A percentile compares a stretch with the other conserved stretches of the same genome.
phyloP scores from a whole-genome alignment of 1,140 invertebrate species.

The Drosophila mauritiana region DNA sequence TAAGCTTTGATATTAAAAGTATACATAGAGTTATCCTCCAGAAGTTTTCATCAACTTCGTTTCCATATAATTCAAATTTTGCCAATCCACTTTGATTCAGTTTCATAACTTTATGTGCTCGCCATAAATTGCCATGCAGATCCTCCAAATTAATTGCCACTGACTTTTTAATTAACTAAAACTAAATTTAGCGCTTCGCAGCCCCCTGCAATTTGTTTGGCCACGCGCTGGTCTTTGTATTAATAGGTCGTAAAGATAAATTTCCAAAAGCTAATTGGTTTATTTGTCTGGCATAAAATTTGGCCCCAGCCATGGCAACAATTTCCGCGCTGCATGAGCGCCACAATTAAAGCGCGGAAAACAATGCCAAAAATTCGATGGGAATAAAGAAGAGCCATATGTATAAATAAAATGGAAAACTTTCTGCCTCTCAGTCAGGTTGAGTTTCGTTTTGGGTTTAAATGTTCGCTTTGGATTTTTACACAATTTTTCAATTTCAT shows the following conservation, averaged over 20 bases:
- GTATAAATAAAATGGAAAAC: slow-evolving; percentile 15
- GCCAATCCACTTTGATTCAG: slow-evolving; percentile 38
- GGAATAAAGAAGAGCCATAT: background rate
- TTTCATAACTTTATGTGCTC: slow-evolving; percentile 51
- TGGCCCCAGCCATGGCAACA: slow-evolving; percentile 36
- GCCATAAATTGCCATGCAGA: slow-evolving; percentile 55
- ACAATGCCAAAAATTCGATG: slow-evolving; percentile 17
- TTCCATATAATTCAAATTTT: slow-evolving; percentile 11
- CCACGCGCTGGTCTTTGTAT: slow-evolving; percentile 64
- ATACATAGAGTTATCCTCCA: background rate
- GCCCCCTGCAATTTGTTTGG: slow-evolving; percentile 19
- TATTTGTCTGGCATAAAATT: slow-evolving; percentile 67
- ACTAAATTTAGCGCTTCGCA: slow-evolving; percentile 47
- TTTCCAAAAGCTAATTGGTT: slow-evolving; percentile 66
- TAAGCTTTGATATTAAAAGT: too few relatives aligned
- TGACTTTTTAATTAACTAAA: slow-evolving; percentile 79
- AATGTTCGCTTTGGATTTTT: slow-evolving; percentile 24
- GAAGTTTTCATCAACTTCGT: background rate
- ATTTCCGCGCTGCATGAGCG: slow-evolving; percentile 45
- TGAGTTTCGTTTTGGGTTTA: slow-evolving; percentile 25
- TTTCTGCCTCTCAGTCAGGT: slow-evolving; percentile 20
- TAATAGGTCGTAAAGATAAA: slow-evolving; percentile 79
- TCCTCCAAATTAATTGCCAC: slow-evolving; percentile 71
- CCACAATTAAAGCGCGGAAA: slow-evolving; percentile 23
- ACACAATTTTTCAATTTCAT: slow-evolving; percentile 38